A percentile compares a stretch with the other conserved stretches of the same genome.
phyloP scores from a whole-genome alignment of 2,888 invertebrate genomes.

The Erebia epiphron region DNA sequence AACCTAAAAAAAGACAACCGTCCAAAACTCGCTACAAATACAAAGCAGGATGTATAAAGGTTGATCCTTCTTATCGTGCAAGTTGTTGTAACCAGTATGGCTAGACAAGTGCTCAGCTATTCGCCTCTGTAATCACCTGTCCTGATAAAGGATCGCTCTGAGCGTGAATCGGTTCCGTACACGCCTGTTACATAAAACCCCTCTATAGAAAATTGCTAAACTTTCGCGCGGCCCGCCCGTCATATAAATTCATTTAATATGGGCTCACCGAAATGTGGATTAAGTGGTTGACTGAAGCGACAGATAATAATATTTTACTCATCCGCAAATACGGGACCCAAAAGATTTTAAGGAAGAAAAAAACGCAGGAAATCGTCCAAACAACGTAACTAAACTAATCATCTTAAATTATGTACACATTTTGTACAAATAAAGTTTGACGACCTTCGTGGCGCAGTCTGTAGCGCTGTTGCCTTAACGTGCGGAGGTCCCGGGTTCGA shows the following conservation, averaged over 20 bases:
- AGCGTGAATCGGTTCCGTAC: slow-evolving; percentile 32
- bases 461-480: no score
- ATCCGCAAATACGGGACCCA: not conserved
- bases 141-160: slow-evolving; percentile 28
- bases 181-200: slow-evolving; percentile 45
- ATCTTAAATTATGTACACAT: no score
- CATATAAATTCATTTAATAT: slow-evolving; percentile 68
- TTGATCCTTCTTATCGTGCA: not conserved
- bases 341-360: no score
- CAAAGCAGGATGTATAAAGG: not conserved
- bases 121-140: slow-evolving; percentile 7
- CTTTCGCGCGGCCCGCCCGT: slow-evolving; percentile 49
- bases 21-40: not conserved
- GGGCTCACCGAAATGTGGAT: slow-evolving; percentile 43
- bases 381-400: no score
- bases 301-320: not conserved
- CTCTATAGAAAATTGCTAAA: slow-evolving; percentile 61
- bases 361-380: no score
- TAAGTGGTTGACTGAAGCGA: slow-evolving; percentile 43
- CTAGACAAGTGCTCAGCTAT: not conserved
- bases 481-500: no score
- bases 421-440: no score
- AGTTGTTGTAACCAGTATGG: slow-evolving; percentile 8
- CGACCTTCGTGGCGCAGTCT: no score
- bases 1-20: no score